Base-by-base conservation (phyloP, 2,797 vertebrate species). In the Liasis olivaceus region DNA sequence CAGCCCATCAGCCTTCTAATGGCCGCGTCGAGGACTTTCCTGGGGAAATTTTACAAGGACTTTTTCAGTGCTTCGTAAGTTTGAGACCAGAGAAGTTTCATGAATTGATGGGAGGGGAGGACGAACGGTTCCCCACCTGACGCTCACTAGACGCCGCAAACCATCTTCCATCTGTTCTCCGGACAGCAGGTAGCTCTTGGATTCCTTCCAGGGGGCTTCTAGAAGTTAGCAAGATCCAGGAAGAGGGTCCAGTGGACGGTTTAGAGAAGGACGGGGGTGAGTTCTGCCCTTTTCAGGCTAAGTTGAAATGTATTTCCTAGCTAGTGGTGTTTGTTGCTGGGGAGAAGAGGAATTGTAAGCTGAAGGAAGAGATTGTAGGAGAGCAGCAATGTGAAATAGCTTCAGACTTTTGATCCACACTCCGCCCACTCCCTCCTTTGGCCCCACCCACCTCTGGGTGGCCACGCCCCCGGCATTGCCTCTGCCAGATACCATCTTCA, bases 271-370 rank as follows among this genome's bases (percentile, higher is more conserved):
- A 9, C 31, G 63, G 2, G 2, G 54, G 36, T 0, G 4, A 90
- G 85, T 31, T 47, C 28, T 20, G 14, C 22, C 15, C 88, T 28
- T 77, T 36, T 2, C 89, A 88, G 94, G 88, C 89, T 93, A 94
- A 90, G 7, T 72, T 0, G 28, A 93, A 36, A 90, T 89, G 91
- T 84, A 87, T 5, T n/a, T 93, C 95, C 96, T 95, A 91, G 90
- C 92, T 94, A 93, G 94, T 95, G 94, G 93, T 93, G 93, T 94
- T 91, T 90, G 89, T 91, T 88, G 88, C 91, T 85, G 15, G 90
- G 92, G 87, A 85, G 47, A 59, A 31, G 91, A 89, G 88, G 89
- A 93, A 94, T 11, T 51, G 36, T 94, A 94, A 95, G 91, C 91
- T 64, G 92, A 95, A 95, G 72, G 91, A 26, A 93, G 88, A 93